Percentiles rank a stretch among this genome's conserved stretches.
Conservation (phyloP, 2,113 vertebrate genomes). For the Trematomus loennbergii region DNA sequence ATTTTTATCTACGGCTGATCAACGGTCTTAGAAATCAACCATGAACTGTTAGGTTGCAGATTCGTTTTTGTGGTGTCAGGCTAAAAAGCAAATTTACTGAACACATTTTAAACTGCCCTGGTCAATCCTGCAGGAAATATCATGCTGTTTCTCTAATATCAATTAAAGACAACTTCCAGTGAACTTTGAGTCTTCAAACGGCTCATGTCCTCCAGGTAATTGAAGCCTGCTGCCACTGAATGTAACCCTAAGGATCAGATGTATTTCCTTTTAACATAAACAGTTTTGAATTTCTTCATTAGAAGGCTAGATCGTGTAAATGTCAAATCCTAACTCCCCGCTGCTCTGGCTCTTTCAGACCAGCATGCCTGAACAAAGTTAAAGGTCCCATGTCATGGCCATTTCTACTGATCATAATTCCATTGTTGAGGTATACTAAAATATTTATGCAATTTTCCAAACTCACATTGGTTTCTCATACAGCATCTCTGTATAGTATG, state of each 20-base stretch:
- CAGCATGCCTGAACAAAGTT: not conserved
- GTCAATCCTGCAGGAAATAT: not conserved
- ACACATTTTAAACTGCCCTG: not conserved
- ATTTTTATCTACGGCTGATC: too few relatives aligned
- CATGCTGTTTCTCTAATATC: not conserved
- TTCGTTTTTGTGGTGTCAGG: not conserved
- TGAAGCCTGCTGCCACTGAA: not conserved
- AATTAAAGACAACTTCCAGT: not conserved
- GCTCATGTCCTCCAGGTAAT: not conserved
- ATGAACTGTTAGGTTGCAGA: too few relatives aligned
- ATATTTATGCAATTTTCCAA: too few relatives aligned
- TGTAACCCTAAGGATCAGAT: not conserved
- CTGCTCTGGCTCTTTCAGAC: not conserved
- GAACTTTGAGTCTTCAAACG: not conserved
- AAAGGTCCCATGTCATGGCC: too few relatives aligned
- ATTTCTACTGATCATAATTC: too few relatives aligned
- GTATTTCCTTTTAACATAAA: not conserved
- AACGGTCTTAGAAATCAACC: too few relatives aligned
- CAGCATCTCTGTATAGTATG: too few relatives aligned
- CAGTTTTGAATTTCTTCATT: not conserved
- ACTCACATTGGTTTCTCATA: too few relatives aligned
- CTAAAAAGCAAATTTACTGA: rapidly evolving
- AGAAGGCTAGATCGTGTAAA: not conserved
- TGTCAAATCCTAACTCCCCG: not conserved
- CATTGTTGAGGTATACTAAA: too few relatives aligned